Conservation (phyloP, 2,113 vertebrate genomes). For the Anthoscopus minutus region DNA sequence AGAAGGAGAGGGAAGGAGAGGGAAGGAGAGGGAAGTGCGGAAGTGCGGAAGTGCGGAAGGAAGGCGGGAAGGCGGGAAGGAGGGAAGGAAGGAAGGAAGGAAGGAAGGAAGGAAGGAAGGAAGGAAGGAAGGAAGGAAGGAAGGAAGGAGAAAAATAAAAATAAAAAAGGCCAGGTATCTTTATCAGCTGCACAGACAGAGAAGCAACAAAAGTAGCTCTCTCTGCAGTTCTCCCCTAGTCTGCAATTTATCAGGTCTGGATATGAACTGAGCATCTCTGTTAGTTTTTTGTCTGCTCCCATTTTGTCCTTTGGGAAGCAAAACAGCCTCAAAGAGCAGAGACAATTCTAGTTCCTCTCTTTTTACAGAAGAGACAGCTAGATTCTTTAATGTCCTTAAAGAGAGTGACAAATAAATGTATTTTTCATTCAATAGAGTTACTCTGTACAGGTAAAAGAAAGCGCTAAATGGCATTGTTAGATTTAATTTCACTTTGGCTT, state of each 20-base stretch:
- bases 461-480: background rate
- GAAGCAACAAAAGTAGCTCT: background rate
- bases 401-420: background rate
- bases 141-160: background rate
- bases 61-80: too few relatives aligned
- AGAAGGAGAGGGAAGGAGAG: too few relatives aligned
- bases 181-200: background rate
- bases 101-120: background rate
- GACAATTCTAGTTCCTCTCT: background rate
- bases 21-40: background rate
- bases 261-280: background rate
- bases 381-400: background rate
- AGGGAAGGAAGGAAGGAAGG: too few relatives aligned
- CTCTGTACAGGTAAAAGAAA: background rate
- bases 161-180: background rate
- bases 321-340: background rate
- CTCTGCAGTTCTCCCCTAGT: background rate
- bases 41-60: too few relatives aligned
- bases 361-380: background rate
- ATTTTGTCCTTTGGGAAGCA: background rate
- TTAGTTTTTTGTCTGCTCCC: background rate
- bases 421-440: background rate
- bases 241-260: background rate
- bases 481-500: background rate
- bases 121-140: background rate